These are phyloP conservation scores for Geopemphigus sp. DNA, from an alignment of 1,140 invertebrate species.

Conservation along the genomic window DNA sequence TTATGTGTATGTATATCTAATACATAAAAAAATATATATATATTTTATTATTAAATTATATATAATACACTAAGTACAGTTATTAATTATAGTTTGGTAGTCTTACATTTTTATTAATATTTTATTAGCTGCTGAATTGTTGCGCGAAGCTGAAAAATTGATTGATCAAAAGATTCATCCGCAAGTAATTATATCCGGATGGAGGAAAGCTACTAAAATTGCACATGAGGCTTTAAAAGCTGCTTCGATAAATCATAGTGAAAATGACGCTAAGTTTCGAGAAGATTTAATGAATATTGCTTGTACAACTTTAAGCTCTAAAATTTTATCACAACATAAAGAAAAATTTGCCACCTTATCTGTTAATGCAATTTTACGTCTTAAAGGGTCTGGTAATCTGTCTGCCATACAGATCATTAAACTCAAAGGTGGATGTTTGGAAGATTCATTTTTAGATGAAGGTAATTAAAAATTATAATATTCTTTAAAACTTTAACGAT, in stretches of 20 bases:
- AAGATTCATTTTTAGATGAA: conserved; percentile 96
- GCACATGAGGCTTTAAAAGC: conserved; percentile 79
- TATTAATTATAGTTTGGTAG: not conserved
- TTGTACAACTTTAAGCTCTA: conserved; percentile 94
- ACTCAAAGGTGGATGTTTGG: conserved; percentile 85
- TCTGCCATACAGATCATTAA: conserved; percentile 98
- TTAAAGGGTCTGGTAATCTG: conserved; percentile 94
- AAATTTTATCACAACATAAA: conserved; percentile 97
- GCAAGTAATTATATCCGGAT: conserved; percentile 95
- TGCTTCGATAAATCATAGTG: conserved; percentile 75
- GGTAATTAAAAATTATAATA: conserved; percentile 57
- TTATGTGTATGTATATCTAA: too few relatives aligned
- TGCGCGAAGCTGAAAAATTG: conserved; percentile 93
- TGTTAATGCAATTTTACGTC: conserved; percentile 89
- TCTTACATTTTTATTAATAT: not conserved
- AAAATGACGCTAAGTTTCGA: conserved; percentile 73
- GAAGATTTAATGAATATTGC: conserved; percentile 96
- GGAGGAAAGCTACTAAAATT: conserved; percentile 80
- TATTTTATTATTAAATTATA: too few relatives aligned
- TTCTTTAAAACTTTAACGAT: not conserved
- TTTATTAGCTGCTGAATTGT: conserved; percentile 79
- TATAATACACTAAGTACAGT: too few relatives aligned
- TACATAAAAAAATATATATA: too few relatives aligned
- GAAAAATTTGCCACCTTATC: conserved; percentile 94
- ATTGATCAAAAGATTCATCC: conserved; percentile 95